Conservation (phyloP, 64 coral and sea anemone species). For the Montipora capricornis region DNA sequence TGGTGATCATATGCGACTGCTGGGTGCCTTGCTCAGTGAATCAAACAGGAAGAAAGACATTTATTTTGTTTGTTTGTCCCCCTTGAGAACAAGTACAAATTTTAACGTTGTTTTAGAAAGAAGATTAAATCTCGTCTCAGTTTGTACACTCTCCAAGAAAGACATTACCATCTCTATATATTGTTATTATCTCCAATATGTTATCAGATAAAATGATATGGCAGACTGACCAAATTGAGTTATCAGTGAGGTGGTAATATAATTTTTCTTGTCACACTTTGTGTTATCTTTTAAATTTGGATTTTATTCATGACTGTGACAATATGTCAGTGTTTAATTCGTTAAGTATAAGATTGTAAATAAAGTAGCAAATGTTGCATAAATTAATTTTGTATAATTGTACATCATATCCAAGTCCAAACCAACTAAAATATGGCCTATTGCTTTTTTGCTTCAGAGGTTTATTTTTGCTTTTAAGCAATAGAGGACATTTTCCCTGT, state of each 20-base stretch:
- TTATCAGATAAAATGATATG: not conserved
- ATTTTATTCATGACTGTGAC: not conserved
- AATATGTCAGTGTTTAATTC: too few species aligned
- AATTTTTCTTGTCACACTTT: not conserved
- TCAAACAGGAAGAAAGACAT: not conserved
- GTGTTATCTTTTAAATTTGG: not conserved
- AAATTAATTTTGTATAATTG: too few species aligned
- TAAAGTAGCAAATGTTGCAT: too few species aligned
- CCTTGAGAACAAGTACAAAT: not conserved
- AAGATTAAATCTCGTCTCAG: not conserved
- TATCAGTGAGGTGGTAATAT: too few species aligned
- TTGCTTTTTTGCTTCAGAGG: too few species aligned
- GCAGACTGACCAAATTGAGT: not conserved
- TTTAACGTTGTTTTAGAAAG: not conserved
- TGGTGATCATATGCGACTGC: not conserved
- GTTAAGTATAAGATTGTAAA: too few species aligned
- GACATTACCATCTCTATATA: too few species aligned
- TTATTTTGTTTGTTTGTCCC: not conserved
- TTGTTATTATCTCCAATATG: not conserved
- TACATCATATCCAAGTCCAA: too few species aligned
- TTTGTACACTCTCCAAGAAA: too few species aligned
- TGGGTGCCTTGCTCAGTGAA: not conserved
- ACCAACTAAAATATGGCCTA: too few species aligned
- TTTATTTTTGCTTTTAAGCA: too few species aligned
- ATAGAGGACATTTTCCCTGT: too few species aligned